Percentiles rank a stretch among this genome's conserved stretches.
These are phyloP conservation scores for Diplodus puntazzo DNA, from an alignment of 2,797 vertebrate genomes.

Conservation along the genomic window DNA sequence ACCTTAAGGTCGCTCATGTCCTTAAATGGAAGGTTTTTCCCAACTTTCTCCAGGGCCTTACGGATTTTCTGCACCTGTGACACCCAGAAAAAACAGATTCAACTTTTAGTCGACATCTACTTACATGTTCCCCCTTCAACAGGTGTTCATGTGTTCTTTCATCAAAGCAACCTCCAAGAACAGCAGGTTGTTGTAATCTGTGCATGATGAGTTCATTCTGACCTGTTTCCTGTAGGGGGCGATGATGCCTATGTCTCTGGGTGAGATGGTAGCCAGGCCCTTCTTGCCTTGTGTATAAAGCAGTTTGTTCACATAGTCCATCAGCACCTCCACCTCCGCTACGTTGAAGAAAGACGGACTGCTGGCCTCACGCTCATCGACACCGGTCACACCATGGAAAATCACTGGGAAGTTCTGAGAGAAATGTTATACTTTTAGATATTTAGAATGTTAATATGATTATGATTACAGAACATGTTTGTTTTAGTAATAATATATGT, in stretches of 20 bases:
- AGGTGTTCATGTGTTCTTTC: neutral
- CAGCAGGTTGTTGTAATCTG: no score
- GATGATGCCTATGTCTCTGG: slow-evolving; percentile 92
- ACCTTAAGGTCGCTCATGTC: slow-evolving; percentile 89
- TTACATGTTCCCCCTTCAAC: neutral
- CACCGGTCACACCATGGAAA: slow-evolving; percentile 91
- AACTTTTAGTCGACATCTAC: neutral
- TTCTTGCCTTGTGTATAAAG: slow-evolving; percentile 85
- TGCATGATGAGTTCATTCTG: neutral
- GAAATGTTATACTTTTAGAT: neutral
- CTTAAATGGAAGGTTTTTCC: slow-evolving; percentile 63
- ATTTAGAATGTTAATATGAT: neutral
- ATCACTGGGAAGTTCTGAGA: slow-evolving; percentile 92
- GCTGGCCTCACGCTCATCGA: slow-evolving; percentile 87
- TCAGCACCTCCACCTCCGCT: slow-evolving; percentile 88
- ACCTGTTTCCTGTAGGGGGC: slow-evolving; percentile 98
- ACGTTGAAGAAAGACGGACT: slow-evolving; percentile 96
- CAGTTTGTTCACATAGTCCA: slow-evolving; percentile 89
- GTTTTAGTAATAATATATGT: no score
- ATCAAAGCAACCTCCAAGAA: no score
- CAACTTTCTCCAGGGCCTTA: slow-evolving; percentile 81
- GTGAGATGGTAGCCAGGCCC: slow-evolving; percentile 76
- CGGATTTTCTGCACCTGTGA: slow-evolving; percentile 94
- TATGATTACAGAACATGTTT: neutral
- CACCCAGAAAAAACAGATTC: neutral